Evolutionary conservation across 1,140 invertebrate genomes (phyloP), one percentile per base, ranked within the genome.

Genomic region (Temnothorax nylanderi): DNA sequence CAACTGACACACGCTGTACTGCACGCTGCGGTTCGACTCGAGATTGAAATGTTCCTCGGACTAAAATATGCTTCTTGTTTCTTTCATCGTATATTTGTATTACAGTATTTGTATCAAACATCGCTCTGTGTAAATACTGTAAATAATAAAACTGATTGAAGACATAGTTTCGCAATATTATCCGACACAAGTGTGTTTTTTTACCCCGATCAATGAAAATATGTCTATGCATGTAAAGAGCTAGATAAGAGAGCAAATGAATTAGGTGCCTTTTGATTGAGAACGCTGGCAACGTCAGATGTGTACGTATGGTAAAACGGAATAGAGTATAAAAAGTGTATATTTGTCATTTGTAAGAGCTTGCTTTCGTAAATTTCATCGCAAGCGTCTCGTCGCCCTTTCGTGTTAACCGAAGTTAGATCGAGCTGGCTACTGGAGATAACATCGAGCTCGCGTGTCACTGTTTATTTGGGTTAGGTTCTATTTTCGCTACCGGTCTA

Each of bases 361-460:
- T 75, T 47, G 62, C 75, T 32, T 37, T 58, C 26, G 47, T 67
- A 37, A 89, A 78, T 88, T 78, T 86, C 47, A 71, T 26, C 54
- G 54, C 18, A 47, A 82, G 69, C 54, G 18, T 32, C 26, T 26
- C 65, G 41, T 44, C 54, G 65, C 11, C 65, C 72, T 86, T 86
- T 47, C 89, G 87, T 87, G 90, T 85, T 82, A 60, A 85, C 21
- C 69, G 18, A 69, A 87, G 78, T 87, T 82, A 84, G 60, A 60
- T 49, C 67, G 62, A 71, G 49, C 72, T 47, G 54, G 47, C 51
- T 71, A 71, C 71, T 18, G 44, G 34, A 75, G 90, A 91, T 92
- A 92, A 89, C 87, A 92, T 92, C 90, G 71, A 65, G 86, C 72
- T 92, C 86, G 91, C 91, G 91, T 92, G 91, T 87, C 84, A 62